These are phyloP conservation scores for Galagoides demidoff DNA, from an alignment of 2,797 vertebrate genomes.

Conservation along the genomic window DNA sequence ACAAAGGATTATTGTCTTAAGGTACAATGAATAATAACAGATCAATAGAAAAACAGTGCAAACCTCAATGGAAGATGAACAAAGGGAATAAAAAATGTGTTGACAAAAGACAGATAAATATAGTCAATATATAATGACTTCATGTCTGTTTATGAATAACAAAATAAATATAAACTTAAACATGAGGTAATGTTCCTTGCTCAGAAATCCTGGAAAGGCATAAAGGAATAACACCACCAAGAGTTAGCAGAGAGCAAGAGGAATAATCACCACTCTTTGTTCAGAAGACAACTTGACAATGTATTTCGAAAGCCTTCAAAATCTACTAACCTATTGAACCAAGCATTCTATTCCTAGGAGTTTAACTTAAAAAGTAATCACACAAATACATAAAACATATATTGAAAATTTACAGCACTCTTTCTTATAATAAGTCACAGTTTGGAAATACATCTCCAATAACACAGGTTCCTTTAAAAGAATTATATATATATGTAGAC, in stretches of 20 bases:
- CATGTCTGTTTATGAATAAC: neutral
- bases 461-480: neutral
- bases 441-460: neutral
- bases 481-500: neutral
- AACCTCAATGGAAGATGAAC: neutral
- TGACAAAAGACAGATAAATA: neutral
- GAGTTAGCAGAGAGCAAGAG: neutral
- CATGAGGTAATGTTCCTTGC: neutral
- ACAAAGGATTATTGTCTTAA: neutral
- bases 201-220: slow-evolving; percentile 17
- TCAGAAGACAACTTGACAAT: neutral
- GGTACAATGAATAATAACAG: neutral
- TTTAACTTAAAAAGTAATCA: slow-evolving; percentile 19
- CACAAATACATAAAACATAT: neutral
- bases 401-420: neutral
- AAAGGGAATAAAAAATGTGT: neutral
- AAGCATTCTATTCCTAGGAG: neutral
- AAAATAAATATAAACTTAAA: neutral
- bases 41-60: neutral
- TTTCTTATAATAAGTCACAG: neutral
- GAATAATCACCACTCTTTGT: neutral
- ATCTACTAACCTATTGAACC: neutral
- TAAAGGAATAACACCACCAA: neutral
- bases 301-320: neutral
- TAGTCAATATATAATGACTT: neutral